Conservation (phyloP, 2,113 vertebrate genomes). For the Prinia subflava region DNA sequence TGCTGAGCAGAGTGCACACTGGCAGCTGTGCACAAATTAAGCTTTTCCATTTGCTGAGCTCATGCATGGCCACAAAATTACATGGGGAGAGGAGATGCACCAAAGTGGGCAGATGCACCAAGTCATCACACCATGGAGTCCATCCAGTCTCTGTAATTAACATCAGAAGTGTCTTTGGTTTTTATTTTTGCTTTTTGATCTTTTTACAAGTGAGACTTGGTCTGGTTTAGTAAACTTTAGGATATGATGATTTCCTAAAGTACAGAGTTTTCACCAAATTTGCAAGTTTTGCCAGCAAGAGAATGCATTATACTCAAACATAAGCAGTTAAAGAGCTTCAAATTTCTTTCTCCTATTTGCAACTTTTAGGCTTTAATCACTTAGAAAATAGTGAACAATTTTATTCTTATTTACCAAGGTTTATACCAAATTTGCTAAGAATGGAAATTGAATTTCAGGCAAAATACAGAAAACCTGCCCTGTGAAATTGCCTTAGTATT, state of each 20-base stretch:
- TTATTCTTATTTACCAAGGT: not conserved
- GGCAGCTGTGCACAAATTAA: not conserved
- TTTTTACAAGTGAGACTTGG: not conserved
- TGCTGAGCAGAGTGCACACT: not conserved
- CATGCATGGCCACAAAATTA: not conserved
- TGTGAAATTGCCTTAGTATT: not conserved
- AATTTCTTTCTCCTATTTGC: not conserved
- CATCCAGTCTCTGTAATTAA: not conserved
- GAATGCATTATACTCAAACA: not conserved
- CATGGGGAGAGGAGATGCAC: not conserved
- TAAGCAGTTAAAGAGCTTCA: not conserved
- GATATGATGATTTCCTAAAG: not conserved
- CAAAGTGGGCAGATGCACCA: not conserved
- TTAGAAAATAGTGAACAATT: not conserved
- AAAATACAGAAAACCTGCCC: not conserved
- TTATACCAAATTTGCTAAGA: not conserved
- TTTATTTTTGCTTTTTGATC: not conserved
- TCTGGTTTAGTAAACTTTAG: not conserved
- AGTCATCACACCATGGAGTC: not conserved
- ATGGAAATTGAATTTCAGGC: not conserved
- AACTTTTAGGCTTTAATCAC: not conserved
- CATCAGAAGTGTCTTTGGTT: not conserved
- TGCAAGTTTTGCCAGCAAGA: not conserved
- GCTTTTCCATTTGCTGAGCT: not conserved
- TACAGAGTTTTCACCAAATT: not conserved